These are phyloP conservation scores for Dipus sagitta DNA, from an alignment of 2,797 vertebrate genomes.

Conservation along the genomic window DNA sequence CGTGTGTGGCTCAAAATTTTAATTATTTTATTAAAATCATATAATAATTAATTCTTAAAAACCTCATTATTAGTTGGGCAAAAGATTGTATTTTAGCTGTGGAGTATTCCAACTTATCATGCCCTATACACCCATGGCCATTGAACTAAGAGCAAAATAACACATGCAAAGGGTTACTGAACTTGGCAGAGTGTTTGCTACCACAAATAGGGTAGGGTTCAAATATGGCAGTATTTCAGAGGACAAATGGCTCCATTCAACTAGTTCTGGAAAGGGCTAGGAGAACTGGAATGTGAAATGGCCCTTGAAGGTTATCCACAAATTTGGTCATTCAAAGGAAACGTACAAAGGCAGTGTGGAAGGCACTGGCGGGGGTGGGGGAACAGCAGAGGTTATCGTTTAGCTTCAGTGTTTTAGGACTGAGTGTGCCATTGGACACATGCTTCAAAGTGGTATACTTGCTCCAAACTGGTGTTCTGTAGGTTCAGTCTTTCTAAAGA, in stretches of 20 bases:
- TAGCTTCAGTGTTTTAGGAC: no score
- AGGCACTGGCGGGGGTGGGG: no score
- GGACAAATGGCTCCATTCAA: background rate
- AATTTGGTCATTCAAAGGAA: background rate
- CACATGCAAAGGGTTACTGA: background rate
- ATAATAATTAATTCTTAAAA: conserved; percentile 37
- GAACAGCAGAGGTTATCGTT: fast-evolving
- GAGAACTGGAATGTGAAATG: background rate
- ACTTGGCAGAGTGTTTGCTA: background rate
- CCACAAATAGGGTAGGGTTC: background rate
- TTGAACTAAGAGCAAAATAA: conserved; percentile 22
- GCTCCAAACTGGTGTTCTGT: background rate
- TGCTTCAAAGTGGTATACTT: no score
- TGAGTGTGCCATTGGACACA: background rate
- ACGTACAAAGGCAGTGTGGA: background rate
- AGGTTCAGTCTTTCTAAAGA: background rate
- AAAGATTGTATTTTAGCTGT: background rate
- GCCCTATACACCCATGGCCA: background rate
- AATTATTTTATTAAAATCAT: conserved; percentile 18
- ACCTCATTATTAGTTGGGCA: background rate
- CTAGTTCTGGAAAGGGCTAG: background rate
- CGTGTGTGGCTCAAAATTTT: background rate
- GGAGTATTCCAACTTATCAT: background rate
- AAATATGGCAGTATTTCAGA: background rate
- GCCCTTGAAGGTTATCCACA: background rate